phyloP scores from a whole-genome alignment of 2,797 vertebrate species.

The Denticeps clupeoides region DNA sequence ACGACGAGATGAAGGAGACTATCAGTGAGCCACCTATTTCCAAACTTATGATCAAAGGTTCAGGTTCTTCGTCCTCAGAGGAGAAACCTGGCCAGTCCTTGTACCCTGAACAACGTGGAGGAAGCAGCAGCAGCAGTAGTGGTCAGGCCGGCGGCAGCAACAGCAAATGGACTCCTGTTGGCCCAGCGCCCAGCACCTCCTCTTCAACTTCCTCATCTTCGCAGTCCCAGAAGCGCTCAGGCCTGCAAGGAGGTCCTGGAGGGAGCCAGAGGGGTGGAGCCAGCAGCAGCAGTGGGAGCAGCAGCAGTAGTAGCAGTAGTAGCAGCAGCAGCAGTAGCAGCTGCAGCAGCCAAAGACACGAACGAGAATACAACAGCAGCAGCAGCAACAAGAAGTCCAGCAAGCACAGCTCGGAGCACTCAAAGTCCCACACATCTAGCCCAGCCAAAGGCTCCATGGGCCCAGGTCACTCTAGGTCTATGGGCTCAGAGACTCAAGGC shows the following conservation, averaged over 20 bases:
- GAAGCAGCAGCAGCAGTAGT: constrained; percentile 27
- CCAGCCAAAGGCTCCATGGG: constrained; percentile 77
- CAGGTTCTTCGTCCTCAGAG: constrained; percentile 71
- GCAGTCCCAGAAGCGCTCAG: constrained; percentile 81
- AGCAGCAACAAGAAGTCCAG: constrained; percentile 72
- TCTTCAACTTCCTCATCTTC: constrained; percentile 65
- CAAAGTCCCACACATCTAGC: constrained; percentile 81
- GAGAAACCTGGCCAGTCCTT: constrained; percentile 76
- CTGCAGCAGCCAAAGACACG: constrained; percentile 68
- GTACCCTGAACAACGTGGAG: constrained; percentile 76
- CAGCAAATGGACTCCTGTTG: constrained; percentile 96
- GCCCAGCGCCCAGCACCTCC: constrained; percentile 71
- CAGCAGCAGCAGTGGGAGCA: constrained; percentile 46
- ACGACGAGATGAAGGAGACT: constrained; percentile 98
- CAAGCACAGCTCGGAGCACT: constrained; percentile 88
- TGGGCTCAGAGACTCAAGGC: constrained; percentile 77
- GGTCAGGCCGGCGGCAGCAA: constrained; percentile 73
- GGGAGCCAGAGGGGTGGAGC: constrained; percentile 58
- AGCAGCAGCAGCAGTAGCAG: constrained; percentile 50
- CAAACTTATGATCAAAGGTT: constrained; percentile 79
- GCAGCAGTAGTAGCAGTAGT: constrained; percentile 41
- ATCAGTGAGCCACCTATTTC: constrained; percentile 82
- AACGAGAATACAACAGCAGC: constrained; percentile 64
- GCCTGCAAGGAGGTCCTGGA: constrained; percentile 65
- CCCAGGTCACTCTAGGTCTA: constrained; percentile 72